phyloP scores from a whole-genome alignment of 2,113 vertebrate species.

The Ginglymostoma cirratum region DNA sequence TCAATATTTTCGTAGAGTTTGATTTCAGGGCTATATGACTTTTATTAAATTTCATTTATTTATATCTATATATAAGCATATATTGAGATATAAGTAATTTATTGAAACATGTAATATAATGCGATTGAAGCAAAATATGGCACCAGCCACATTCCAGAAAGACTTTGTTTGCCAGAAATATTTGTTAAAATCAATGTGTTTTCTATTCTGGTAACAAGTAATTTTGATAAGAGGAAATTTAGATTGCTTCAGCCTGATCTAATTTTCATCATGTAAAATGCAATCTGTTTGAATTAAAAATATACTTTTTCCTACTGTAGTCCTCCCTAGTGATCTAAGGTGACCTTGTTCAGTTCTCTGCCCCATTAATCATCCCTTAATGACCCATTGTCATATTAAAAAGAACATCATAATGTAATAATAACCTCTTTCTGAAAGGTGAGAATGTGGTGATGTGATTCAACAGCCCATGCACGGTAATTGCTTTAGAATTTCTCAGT shows the following conservation, averaged over 20 bases:
- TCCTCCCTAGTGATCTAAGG: background rate
- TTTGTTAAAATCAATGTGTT: background rate
- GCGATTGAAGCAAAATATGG: background rate
- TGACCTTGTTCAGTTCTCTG: background rate
- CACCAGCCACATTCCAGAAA: background rate
- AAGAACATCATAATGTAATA: background rate
- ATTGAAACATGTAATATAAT: too few species aligned
- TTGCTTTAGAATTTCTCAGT: constrained; percentile 17
- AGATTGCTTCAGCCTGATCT: background rate
- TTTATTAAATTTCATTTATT: background rate
- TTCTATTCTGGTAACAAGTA: background rate
- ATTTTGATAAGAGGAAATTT: background rate
- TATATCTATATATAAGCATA: too few species aligned
- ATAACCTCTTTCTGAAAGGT: constrained; percentile 32
- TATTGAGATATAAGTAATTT: too few species aligned
- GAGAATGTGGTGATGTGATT: background rate
- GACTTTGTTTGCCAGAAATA: background rate
- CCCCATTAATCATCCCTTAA: constrained; percentile 6
- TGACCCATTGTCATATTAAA: background rate
- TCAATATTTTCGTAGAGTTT: background rate
- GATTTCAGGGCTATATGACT: background rate
- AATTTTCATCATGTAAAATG: background rate
- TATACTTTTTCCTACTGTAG: background rate
- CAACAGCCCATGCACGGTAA: background rate
- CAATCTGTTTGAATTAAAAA: background rate